A percentile compares a stretch with the other conserved stretches of the same genome.
Conservation (phyloP, 2,888 invertebrate genomes). For the Polyommatus iphigenia region DNA sequence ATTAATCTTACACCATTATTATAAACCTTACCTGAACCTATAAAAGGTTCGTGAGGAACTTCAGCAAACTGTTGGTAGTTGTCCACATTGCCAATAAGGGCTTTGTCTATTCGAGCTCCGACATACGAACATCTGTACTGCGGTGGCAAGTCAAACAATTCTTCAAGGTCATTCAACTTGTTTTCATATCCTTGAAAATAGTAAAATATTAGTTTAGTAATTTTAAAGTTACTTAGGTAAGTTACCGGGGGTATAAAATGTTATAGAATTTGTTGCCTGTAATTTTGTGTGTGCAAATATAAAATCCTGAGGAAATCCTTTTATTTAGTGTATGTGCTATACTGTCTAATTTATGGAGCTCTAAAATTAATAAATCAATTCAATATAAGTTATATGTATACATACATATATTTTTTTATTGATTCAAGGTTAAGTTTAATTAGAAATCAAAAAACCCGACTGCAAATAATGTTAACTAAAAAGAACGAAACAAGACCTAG, state of each 20-base stretch:
- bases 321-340: too few relatives aligned
- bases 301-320: too few relatives aligned
- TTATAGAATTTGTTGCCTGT: too few relatives aligned
- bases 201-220: neutral
- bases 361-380: too few relatives aligned
- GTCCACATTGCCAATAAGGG: constrained; percentile 77
- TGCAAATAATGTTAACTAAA: too few relatives aligned
- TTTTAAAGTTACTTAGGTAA: neutral
- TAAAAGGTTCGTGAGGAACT: constrained; percentile 73
- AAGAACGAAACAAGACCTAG: too few relatives aligned
- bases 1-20: too few relatives aligned
- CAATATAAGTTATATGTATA: neutral
- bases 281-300: too few relatives aligned
- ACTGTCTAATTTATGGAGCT: too few relatives aligned
- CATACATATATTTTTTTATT: too few relatives aligned
- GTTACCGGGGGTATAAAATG: too few relatives aligned
- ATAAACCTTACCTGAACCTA: constrained; percentile 57
- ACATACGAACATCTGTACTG: constrained; percentile 82
- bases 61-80: constrained; percentile 69
- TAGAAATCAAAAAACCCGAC: too few relatives aligned
- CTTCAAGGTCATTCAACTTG: constrained; percentile 86
- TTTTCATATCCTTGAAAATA: constrained; percentile 80
- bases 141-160: constrained; percentile 90
- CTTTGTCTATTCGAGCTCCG: constrained; percentile 80
- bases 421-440: neutral